Evolutionary conservation across 2,888 invertebrate genomes (phyloP).

Genomic region (Labia minor): DNA sequence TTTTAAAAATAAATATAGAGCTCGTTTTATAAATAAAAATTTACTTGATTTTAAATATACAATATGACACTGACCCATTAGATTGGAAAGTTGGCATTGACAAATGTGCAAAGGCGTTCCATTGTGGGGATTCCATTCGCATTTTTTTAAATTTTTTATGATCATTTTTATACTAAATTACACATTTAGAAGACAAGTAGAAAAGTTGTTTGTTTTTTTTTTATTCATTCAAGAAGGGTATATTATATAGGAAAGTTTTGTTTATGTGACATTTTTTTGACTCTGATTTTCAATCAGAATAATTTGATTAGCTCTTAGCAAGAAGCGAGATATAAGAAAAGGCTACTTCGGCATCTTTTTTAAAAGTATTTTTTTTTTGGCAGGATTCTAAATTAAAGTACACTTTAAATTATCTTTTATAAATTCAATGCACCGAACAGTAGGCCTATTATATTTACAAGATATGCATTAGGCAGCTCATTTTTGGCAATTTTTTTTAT

Average conservation of each 20-base stretch:
- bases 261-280: neutral
- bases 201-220: neutral
- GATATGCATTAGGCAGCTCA: neutral
- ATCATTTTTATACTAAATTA: neutral
- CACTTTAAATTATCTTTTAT: neutral
- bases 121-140: too few relatives aligned
- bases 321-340: neutral
- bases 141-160: neutral
- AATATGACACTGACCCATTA: too few relatives aligned
- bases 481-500: neutral
- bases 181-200: neutral
- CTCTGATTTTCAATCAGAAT: conserved; percentile 3
- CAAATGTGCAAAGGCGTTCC: too few relatives aligned
- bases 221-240: neutral
- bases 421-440: neutral
- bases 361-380: neutral
- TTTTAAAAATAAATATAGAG: too few relatives aligned
- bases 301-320: neutral
- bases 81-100: too few relatives aligned
- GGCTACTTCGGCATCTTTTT: conserved; percentile 1
- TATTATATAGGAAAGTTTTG: neutral
- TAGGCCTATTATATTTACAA: neutral
- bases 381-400: neutral
- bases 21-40: too few relatives aligned
- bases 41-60: too few relatives aligned